Evolutionary conservation across 2,888 invertebrate species (phyloP).

Genomic region (Camponotus fellah): DNA sequence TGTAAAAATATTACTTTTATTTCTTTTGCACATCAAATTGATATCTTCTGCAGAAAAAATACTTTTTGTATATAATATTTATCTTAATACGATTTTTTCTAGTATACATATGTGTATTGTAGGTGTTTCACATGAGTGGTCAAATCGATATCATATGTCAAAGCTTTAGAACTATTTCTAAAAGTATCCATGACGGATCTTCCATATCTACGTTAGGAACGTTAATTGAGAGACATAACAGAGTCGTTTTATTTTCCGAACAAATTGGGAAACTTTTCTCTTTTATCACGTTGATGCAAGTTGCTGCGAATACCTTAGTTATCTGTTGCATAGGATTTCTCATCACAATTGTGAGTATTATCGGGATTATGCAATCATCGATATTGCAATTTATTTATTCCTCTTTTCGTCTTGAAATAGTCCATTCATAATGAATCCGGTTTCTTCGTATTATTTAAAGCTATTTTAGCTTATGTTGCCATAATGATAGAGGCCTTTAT

Average conservation of each 20-base stretch:
- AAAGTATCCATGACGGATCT: neutral
- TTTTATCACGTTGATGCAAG: constrained; percentile 58
- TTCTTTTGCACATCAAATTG: neutral
- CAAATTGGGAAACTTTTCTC: constrained; percentile 37
- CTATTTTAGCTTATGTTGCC: constrained; percentile 47
- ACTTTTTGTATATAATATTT: neutral
- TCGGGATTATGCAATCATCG: neutral
- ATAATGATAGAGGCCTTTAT: constrained; percentile 58
- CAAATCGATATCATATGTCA: constrained; percentile 56
- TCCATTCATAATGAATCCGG: constrained; percentile 47
- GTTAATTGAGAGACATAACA: constrained; percentile 51
- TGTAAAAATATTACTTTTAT: neutral
- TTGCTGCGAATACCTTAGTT: constrained; percentile 59
- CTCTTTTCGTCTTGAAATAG: constrained; percentile 40
- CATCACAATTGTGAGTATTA: constrained; percentile 64
- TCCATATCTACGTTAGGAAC: constrained; percentile 22
- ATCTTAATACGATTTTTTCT: neutral
- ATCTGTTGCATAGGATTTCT: constrained; percentile 65
- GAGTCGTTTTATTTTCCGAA: constrained; percentile 29
- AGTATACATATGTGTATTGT: neutral
- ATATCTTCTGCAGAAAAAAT: neutral
- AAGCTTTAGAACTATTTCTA: constrained; percentile 21
- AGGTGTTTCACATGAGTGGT: constrained; percentile 51
- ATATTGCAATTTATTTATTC: neutral
- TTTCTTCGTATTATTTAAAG: constrained; percentile 56